Base-by-base conservation (phyloP, 2,888 invertebrate genomes). In the Ferdinandea cuprea region DNA sequence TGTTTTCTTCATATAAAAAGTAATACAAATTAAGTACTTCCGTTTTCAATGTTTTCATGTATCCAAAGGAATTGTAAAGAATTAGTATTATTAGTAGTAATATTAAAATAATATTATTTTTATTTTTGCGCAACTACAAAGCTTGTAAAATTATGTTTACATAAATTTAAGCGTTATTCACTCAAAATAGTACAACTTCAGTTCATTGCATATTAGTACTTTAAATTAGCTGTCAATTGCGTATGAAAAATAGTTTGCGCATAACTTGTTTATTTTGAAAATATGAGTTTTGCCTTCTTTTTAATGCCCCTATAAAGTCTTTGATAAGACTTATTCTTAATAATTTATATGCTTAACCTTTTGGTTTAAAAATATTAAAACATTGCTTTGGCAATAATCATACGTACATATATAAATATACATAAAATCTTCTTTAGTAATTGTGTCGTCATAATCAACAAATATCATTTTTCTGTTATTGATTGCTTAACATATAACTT, bases 11-110 rank as follows among this genome's bases (percentile, higher is more conserved):
- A 37, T 19, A 6, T 25, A 13, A 25, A 9, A 28, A 25, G 25
- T 25, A 25, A 25, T 25, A 4, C 30, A 19, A 46, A 46, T 61
- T 46, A 44, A 59, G 59, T 59, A 59, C 30, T 30, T 46, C 8
- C 44, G 3, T 44, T 25, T 25, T 25, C 25, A 25, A 40, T 5
- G 3, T 40, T 30, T 30, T 30, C 9, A 30, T 30, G 6, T n/a
- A n/a, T n/a, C n/a, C n/a, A n/a, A n/a, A n/a, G 9, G 11, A 37
- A 37, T 13, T n/a, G 6, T 6, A 13, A 13, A 4, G 13, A 37
- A 5, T 13, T n/a, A 37, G 0, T 35, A n/a, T n/a, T 35, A n/a
- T 6, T 35, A 35, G 3, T 1, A n/a, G n/a, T n/a, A n/a, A n/a
- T 35, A n/a, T n/a, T 35, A n/a, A 35, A 25, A 25, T 25, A 25